Conservation (phyloP, 1,140 invertebrate species). For the Hyles vespertilio region DNA sequence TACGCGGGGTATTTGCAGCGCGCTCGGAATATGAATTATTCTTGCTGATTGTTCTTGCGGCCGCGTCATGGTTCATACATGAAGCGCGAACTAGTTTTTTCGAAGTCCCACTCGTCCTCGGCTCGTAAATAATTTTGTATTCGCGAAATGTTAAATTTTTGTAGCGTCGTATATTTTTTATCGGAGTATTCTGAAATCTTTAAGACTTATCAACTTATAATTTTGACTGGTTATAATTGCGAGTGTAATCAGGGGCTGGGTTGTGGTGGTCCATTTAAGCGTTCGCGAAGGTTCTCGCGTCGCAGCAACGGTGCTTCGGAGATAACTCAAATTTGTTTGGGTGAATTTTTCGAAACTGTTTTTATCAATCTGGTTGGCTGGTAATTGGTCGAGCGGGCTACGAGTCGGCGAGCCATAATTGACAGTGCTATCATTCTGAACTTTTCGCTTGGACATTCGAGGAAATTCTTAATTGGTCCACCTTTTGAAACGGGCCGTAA, state of each 20-base stretch:
- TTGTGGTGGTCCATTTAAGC: slow-evolving; percentile 30
- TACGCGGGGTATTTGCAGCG: slow-evolving; percentile 65
- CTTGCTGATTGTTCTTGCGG: slow-evolving; percentile 67
- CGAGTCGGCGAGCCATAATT: slow-evolving; percentile 54
- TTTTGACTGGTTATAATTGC: slow-evolving; percentile 32
- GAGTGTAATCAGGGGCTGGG: slow-evolving; percentile 45
- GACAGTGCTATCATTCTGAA: slow-evolving; percentile 68
- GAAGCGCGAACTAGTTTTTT: slow-evolving; percentile 71
- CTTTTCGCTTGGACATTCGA: slow-evolving; percentile 63
- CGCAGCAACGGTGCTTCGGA: slow-evolving; percentile 42
- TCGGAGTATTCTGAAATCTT: slow-evolving; percentile 13
- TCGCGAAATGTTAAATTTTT: slow-evolving; percentile 49
- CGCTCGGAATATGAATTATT: slow-evolving; percentile 76
- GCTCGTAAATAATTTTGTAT: slow-evolving; percentile 51
- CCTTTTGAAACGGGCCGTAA: slow-evolving; percentile 68
- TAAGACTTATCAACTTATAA: slow-evolving; percentile 2
- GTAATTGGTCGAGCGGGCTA: slow-evolving; percentile 59
- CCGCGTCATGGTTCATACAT: slow-evolving; percentile 74
- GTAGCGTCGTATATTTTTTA: slow-evolving; percentile 30
- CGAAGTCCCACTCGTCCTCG: slow-evolving; percentile 33
- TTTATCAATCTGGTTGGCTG: slow-evolving; percentile 66
- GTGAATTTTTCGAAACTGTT: slow-evolving; percentile 62
- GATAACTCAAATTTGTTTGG: slow-evolving; percentile 66
- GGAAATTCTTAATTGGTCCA: slow-evolving; percentile 74
- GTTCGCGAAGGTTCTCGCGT: slow-evolving; percentile 35